Evolutionary conservation across 1,140 invertebrate species (phyloP).

Genomic region (Cyclina sinensis): DNA sequence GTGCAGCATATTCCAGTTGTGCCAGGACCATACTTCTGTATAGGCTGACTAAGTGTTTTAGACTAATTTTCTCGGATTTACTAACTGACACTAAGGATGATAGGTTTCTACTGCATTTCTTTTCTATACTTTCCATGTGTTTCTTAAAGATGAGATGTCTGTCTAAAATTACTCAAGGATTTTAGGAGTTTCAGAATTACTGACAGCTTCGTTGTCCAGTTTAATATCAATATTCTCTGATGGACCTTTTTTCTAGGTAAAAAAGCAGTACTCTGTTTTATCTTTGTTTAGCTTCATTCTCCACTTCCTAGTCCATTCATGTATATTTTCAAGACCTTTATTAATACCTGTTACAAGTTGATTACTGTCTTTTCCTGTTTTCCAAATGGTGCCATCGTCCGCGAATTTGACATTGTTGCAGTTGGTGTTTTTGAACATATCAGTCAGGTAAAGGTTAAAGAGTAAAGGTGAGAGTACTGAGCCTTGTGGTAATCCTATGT

Average conservation of each 20-base stretch:
- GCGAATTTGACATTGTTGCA: slow-evolving; percentile 26
- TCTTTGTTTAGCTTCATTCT: slow-evolving; percentile 26
- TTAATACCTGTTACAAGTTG: background rate
- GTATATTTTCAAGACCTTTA: background rate
- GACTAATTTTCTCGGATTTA: background rate
- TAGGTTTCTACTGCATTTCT: background rate
- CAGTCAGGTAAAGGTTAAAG: slow-evolving; percentile 35
- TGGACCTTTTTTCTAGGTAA: background rate
- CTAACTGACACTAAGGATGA: background rate
- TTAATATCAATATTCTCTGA: too few relatives aligned
- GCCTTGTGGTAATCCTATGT: slow-evolving; percentile 27
- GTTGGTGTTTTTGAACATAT: slow-evolving; percentile 3
- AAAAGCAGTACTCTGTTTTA: slow-evolving; percentile 29
- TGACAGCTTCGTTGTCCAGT: background rate
- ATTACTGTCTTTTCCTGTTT: background rate
- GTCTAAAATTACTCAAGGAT: slow-evolving; percentile 25
- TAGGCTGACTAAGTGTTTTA: background rate
- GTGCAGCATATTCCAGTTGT: slow-evolving; percentile 44
- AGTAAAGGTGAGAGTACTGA: slow-evolving; percentile 22
- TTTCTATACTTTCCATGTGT: slow-evolving; percentile 31
- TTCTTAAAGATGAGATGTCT: slow-evolving; percentile 11
- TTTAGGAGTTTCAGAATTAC: background rate
- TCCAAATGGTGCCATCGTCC: slow-evolving; percentile 50
- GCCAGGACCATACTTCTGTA: slow-evolving; percentile 29
- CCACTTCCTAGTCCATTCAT: slow-evolving; percentile 12